phyloP scores from a whole-genome alignment of 1,140 invertebrate genomes.

The Pentalonia nigronervosa region DNA sequence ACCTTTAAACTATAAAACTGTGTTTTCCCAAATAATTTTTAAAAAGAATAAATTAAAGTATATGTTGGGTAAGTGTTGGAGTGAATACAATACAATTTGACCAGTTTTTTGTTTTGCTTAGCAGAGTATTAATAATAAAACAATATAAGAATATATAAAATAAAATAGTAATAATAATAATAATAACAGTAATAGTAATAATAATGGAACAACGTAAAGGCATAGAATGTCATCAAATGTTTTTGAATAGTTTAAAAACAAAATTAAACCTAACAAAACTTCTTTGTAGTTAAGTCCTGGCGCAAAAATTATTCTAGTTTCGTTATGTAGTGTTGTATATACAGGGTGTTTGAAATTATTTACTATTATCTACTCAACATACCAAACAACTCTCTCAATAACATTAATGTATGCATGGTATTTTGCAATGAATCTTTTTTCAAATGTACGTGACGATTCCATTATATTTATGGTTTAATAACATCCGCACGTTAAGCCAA shows the following conservation, averaged over 20 bases:
- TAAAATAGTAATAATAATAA: constrained; percentile 17
- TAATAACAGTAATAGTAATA: neutral
- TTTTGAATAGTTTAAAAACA: neutral
- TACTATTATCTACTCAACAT: neutral
- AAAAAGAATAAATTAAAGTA: neutral
- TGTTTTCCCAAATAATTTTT: neutral
- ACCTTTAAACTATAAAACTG: neutral
- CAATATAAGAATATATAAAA: neutral
- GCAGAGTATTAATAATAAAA: neutral
- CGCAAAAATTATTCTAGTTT: neutral
- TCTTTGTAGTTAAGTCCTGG: neutral
- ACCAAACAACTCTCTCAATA: neutral
- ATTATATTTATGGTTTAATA: neutral
- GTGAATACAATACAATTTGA: neutral
- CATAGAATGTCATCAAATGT: neutral
- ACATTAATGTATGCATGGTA: rapidly evolving
- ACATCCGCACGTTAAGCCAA: neutral
- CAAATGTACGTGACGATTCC: neutral
- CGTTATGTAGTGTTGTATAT: neutral
- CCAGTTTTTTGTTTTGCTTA: neutral
- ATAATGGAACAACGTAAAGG: neutral
- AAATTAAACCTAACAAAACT: constrained; percentile 4
- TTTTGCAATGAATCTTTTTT: neutral
- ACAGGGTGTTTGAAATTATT: neutral
- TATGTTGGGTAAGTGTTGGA: neutral